These are phyloP conservation scores for Drosophila merina DNA, from an alignment of 2,888 invertebrate species.

Conservation along the genomic window DNA sequence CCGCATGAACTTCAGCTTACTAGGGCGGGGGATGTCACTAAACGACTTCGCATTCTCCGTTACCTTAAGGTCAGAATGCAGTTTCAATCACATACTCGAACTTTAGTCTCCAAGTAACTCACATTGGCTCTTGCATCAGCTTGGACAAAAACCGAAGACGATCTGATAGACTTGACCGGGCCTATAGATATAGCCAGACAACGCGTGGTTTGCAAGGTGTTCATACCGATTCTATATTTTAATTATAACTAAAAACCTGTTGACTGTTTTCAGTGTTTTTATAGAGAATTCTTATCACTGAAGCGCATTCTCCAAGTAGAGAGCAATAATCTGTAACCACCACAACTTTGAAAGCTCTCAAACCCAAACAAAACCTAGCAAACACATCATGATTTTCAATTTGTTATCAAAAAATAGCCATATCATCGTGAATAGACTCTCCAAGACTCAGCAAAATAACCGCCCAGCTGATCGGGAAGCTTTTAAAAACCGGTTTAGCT, in stretches of 20 bases:
- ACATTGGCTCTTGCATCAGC: background rate
- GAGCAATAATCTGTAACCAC: background rate
- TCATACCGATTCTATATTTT: conserved; percentile 5
- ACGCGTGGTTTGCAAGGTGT: conserved; percentile 4
- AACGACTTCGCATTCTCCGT: conserved; percentile 22
- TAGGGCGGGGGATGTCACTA: conserved; percentile 53
- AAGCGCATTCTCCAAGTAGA: background rate
- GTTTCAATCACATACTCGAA: background rate
- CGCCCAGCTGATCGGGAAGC: conserved; percentile 4
- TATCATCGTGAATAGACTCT: conserved; percentile 13
- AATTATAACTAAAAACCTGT: conserved; percentile 11
- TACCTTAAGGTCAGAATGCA: background rate
- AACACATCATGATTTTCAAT: conserved; percentile 17
- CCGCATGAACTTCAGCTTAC: conserved; percentile 50
- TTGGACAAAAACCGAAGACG: conserved; percentile 11
- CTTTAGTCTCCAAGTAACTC: background rate
- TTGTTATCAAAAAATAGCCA: conserved; percentile 1
- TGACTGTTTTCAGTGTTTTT: background rate
- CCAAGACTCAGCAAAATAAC: conserved; percentile 8
- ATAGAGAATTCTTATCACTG: conserved; percentile 27
- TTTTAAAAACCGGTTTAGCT: background rate
- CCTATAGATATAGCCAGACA: background rate
- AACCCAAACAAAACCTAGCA: conserved; percentile 30
- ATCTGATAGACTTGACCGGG: conserved; percentile 11
- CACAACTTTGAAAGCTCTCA: conserved; percentile 6